phyloP scores from a whole-genome alignment of 2,888 invertebrate species.

The Drosophila melanosoma region DNA sequence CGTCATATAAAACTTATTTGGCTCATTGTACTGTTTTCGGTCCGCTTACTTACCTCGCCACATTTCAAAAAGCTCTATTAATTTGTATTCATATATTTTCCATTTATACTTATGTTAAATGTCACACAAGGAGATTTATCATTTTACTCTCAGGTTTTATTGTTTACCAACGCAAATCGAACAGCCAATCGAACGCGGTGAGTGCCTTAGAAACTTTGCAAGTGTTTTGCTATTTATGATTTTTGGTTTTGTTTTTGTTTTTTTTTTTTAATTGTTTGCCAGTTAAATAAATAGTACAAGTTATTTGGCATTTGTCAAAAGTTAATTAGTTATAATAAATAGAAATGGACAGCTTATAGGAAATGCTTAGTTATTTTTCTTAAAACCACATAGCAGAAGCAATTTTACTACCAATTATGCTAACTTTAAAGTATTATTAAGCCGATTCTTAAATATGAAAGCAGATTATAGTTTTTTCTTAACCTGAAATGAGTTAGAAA shows the following conservation, averaged over 20 bases:
- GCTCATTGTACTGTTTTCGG: constrained; percentile 52
- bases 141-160: constrained; percentile 39
- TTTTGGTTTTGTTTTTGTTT: constrained; percentile 23
- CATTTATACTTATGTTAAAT: constrained; percentile 40
- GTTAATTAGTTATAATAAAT: constrained; percentile 47
- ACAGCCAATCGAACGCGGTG: constrained; percentile 62
- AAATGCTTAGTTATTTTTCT: constrained; percentile 48
- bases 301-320: constrained; percentile 50
- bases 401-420: constrained; percentile 30
- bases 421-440: constrained; percentile 11
- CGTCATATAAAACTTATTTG: constrained; percentile 54
- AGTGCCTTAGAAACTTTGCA: constrained; percentile 52
- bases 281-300: constrained; percentile 32
- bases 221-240: constrained; percentile 30
- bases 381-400: constrained; percentile 20
- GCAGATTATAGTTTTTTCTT: constrained; percentile 32
- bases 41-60: constrained; percentile 75
- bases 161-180: constrained; percentile 61
- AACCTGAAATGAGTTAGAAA: constrained; percentile 26
- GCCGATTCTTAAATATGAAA: constrained; percentile 22
- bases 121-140: constrained; percentile 42
- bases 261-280: constrained; percentile 20
- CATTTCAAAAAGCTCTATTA: constrained; percentile 45
- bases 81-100: constrained; percentile 39
- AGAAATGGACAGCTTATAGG: constrained; percentile 58